These are phyloP conservation scores for Erpobdella octoculata DNA, from an alignment of 2,888 invertebrate genomes.

Conservation along the genomic window DNA sequence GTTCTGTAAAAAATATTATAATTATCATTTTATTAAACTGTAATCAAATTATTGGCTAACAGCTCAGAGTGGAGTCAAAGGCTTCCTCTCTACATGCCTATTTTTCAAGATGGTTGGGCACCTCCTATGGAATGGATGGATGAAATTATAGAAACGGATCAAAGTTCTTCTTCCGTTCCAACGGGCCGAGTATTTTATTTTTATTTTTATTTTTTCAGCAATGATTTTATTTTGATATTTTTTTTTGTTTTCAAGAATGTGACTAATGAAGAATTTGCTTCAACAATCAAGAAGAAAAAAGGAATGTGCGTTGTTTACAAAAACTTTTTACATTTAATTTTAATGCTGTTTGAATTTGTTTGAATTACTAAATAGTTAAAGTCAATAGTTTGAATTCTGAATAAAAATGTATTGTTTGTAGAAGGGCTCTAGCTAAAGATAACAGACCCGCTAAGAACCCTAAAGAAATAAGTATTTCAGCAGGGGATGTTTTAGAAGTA, in stretches of 20 bases:
- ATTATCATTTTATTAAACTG: not conserved
- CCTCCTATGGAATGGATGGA: slow-evolving; percentile 24
- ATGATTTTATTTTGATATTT: too few relatives aligned
- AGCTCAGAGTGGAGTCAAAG: slow-evolving; percentile 17
- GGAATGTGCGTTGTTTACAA: too few relatives aligned
- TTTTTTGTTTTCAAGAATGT: too few relatives aligned
- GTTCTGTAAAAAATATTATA: not conserved
- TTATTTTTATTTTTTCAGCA: not conserved
- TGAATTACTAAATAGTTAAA: too few relatives aligned
- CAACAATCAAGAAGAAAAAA: too few relatives aligned
- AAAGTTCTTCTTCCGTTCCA: too few relatives aligned
- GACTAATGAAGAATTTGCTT: too few relatives aligned
- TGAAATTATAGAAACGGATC: too few relatives aligned
- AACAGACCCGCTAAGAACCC: not conserved
- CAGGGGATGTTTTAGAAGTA: slow-evolving; percentile 27
- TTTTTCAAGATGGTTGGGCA: slow-evolving; percentile 22
- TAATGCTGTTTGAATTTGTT: too few relatives aligned
- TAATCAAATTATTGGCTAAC: not conserved
- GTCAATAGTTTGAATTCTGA: too few relatives aligned
- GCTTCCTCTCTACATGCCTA: slow-evolving; percentile 19
- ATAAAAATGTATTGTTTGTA: not conserved
- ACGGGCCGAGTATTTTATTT: not conserved
- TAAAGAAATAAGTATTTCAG: slow-evolving; percentile 16
- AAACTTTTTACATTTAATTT: too few relatives aligned
- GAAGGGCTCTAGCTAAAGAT: not conserved